Evolutionary conservation across 2,113 vertebrate genomes (phyloP), one percentile per base, ranked within the genome.

Genomic region (Phrynocephalus versicolor): DNA sequence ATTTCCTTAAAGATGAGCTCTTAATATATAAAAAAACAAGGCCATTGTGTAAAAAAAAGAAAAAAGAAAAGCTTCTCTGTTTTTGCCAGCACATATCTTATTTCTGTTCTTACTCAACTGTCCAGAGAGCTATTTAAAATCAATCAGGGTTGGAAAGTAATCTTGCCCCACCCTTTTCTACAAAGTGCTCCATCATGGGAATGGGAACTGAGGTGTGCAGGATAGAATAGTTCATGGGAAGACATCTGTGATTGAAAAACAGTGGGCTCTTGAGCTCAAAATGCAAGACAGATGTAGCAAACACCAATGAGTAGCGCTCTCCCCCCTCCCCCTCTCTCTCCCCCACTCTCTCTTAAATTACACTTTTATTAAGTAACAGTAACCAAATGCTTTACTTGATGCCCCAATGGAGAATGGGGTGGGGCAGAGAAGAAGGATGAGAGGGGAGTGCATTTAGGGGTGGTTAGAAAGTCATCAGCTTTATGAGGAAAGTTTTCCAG

Each of bases 71-170:
- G 4, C 13, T 64, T 72, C 39, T 67, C 13, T 21, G 79, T 81
- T 82, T 83, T 79, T 71, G 58, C 25, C 27, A 13, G 15, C 57
- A 80, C 87, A 80, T 69, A 81, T 76, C 73, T 83, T 39, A 88
- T 57, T 51, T 41, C 15, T 85, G 83, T 82, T 79, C 72, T 21
- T 84, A 87, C 86, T 89, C 65, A 84, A 51, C 12, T 73, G 73
- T 58, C 33, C 81, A 71, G 64, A 73, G 62, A 73, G 39, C 51
- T 72, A 45, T 86, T 84, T 85, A 84, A 89, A 89, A 79, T 88
- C 60, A 79, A 19, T 39, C 79, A 58, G 18, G 33, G 21, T 51
- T 89, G 70, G 75, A 79, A 83, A 23, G 45, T 6, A 57, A 3
- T n/a, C 25, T 64, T 4, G 3, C 33, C 51, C 67, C 64, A 30